These are phyloP conservation scores for Seriola dumerili DNA, from an alignment of 2,113 vertebrate genomes.

Conservation along the genomic window DNA sequence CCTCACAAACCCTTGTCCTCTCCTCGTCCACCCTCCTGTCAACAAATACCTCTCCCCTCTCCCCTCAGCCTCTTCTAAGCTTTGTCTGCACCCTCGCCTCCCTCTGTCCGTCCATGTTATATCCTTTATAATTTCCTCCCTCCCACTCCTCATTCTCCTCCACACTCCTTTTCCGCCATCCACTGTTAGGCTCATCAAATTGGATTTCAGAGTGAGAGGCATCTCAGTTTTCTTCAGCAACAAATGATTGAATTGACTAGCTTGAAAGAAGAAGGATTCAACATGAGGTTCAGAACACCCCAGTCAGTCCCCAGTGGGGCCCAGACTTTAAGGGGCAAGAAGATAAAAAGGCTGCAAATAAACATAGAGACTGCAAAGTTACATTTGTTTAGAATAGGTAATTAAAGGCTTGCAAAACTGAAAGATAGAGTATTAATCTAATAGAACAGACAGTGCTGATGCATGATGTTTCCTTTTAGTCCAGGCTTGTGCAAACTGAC, in stretches of 20 bases:
- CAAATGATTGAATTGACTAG: constrained; percentile 46
- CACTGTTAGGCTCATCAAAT: constrained; percentile 43
- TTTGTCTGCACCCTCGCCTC: neutral
- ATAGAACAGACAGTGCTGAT: neutral
- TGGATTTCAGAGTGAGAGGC: constrained; percentile 45
- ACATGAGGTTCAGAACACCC: neutral
- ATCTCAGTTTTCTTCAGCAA: constrained; percentile 50
- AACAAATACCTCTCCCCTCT: neutral
- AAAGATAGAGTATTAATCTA: neutral
- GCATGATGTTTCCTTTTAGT: constrained; percentile 14
- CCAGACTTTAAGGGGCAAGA: constrained; percentile 3
- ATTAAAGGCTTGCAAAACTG: neutral
- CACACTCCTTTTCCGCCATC: neutral
- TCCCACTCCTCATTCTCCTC: neutral
- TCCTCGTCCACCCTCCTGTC: neutral
- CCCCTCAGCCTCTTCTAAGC: constrained; percentile 18
- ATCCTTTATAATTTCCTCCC: constrained; percentile 32
- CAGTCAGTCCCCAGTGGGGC: neutral
- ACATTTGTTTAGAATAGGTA: constrained; percentile 8
- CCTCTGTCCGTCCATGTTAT: constrained; percentile 21
- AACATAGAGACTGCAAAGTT: neutral
- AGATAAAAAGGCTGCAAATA: constrained; percentile 25
- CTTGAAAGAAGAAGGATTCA: constrained; percentile 33
- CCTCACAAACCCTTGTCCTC: neutral
- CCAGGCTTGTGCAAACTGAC: neutral